phyloP scores from a whole-genome alignment of 2,113 vertebrate species.

The Cettia cetti region DNA sequence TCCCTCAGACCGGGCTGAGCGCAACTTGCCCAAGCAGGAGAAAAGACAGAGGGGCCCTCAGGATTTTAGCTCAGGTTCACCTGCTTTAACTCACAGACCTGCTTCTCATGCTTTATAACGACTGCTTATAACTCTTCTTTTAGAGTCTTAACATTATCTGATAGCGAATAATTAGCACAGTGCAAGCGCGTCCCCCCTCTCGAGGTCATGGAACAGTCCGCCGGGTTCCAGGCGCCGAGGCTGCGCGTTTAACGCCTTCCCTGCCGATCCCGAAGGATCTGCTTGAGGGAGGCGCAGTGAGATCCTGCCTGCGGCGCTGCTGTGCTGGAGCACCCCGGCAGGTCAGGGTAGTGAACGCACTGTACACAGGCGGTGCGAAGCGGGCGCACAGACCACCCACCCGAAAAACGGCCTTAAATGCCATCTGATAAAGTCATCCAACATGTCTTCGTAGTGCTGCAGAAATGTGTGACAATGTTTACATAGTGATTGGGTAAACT shows the following conservation, averaged over 20 bases:
- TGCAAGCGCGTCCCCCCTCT: background rate
- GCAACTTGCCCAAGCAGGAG: background rate
- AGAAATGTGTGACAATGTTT: background rate
- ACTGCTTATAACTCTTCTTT: background rate
- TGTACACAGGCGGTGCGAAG: background rate
- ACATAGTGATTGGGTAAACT: background rate
- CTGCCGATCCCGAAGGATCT: background rate
- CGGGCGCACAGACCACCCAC: accelerated
- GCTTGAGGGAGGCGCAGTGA: background rate
- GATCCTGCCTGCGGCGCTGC: too few species aligned
- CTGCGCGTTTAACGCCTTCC: background rate
- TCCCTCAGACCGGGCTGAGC: background rate
- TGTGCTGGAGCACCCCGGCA: background rate
- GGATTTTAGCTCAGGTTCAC: background rate
- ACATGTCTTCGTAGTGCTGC: accelerated
- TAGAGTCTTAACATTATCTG: background rate
- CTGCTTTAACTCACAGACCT: background rate
- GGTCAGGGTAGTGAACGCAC: too few species aligned
- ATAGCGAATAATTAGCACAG: background rate
- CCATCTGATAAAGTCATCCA: background rate
- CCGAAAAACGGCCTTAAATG: background rate
- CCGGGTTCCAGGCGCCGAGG: accelerated
- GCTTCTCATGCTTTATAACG: background rate
- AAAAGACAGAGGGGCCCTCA: background rate
- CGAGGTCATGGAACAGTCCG: slow-evolving; percentile 27